Evolutionary conservation across 2,888 invertebrate species (phyloP).

Genomic region (Mermis nigrescens): DNA sequence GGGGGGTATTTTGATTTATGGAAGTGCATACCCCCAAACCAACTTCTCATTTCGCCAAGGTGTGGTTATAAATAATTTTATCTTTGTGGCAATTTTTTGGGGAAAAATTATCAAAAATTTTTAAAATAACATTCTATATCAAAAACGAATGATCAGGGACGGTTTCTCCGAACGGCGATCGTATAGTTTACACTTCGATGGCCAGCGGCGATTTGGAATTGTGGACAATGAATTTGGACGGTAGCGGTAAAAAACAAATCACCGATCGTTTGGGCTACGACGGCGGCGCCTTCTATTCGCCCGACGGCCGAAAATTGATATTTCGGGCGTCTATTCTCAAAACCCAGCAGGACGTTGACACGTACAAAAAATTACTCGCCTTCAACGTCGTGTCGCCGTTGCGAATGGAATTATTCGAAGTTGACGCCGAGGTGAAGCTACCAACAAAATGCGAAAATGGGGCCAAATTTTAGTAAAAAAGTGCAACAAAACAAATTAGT

Average conservation of each 20-base stretch:
- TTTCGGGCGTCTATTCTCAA: constrained; percentile 26
- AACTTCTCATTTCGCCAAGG: too few relatives aligned
- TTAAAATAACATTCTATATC: too few relatives aligned
- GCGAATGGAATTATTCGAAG: constrained; percentile 25
- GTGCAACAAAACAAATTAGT: too few relatives aligned
- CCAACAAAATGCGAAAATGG: too few relatives aligned
- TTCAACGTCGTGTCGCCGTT: constrained; percentile 24
- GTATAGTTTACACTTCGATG: constrained; percentile 24
- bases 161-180: constrained; percentile 20
- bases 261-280: constrained; percentile 24
- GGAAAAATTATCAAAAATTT: too few relatives aligned
- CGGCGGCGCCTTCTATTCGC: constrained; percentile 27
- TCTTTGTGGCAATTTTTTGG: too few relatives aligned
- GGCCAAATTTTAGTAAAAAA: too few relatives aligned
- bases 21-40: too few relatives aligned
- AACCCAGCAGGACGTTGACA: constrained; percentile 18
- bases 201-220: constrained; percentile 23
- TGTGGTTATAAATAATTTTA: too few relatives aligned
- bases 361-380: constrained; percentile 18
- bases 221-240: constrained; percentile 23
- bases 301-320: constrained; percentile 24
- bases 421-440: too few relatives aligned
- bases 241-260: constrained; percentile 19
- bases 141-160: too few relatives aligned
- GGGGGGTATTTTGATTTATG: too few relatives aligned